A percentile compares a stretch with the other conserved stretches of the same genome.
Conservation (phyloP, 1,140 invertebrate genomes). For the Papilio glaucus region DNA sequence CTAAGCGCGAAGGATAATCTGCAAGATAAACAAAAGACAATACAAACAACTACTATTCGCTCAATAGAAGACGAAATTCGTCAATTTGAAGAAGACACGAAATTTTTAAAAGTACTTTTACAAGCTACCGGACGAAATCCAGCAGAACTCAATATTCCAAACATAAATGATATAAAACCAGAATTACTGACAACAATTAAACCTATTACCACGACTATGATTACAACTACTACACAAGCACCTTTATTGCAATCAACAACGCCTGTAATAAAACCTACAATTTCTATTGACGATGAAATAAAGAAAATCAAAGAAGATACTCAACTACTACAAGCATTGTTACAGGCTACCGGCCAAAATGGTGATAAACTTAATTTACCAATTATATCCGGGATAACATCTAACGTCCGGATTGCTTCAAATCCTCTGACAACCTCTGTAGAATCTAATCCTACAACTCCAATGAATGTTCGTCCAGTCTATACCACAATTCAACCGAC, state of each 20-base stretch:
- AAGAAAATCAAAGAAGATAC: conserved; percentile 63
- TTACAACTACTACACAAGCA: conserved; percentile 47
- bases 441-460: conserved; percentile 68
- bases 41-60: conserved; percentile 54
- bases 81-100: conserved; percentile 74
- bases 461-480: conserved; percentile 66
- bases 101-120: conserved; percentile 72
- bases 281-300: conserved; percentile 54
- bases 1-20: conserved; percentile 52
- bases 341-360: conserved; percentile 60
- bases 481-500: conserved; percentile 58
- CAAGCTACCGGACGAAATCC: conserved; percentile 71
- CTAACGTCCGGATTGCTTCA: conserved; percentile 74
- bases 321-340: conserved; percentile 59
- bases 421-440: conserved; percentile 66
- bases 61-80: conserved; percentile 70
- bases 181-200: conserved; percentile 10
- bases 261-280: conserved; percentile 42
- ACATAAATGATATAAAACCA: conserved; percentile 50
- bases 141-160: conserved; percentile 59
- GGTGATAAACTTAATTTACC: conserved; percentile 57
- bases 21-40: conserved; percentile 41
- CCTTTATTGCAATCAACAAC: conserved; percentile 43
- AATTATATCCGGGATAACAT: conserved; percentile 70
- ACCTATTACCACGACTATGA: conserved; percentile 48